These are phyloP conservation scores for Gonatopus flavifemur DNA, from an alignment of 1,140 invertebrate species.

Conservation along the genomic window DNA sequence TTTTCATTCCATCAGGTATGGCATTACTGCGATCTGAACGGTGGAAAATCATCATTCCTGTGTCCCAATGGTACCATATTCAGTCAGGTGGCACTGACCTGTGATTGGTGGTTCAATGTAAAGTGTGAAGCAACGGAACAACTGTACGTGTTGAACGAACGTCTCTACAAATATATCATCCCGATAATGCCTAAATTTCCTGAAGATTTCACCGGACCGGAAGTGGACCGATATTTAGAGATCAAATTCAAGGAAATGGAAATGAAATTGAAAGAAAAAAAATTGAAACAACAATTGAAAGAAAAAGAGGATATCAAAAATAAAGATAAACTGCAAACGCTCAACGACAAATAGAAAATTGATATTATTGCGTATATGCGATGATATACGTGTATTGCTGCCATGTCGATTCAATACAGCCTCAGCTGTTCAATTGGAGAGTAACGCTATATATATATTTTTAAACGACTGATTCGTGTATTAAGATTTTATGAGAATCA, in stretches of 20 bases:
- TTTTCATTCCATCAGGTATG: no score
- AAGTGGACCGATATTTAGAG: constrained; percentile 81
- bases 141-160: constrained; percentile 83
- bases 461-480: no score
- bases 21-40: constrained; percentile 91
- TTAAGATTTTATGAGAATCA: no score
- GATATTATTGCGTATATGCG: constrained; percentile 14
- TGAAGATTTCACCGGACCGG: constrained; percentile 81
- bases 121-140: constrained; percentile 79
- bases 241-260: constrained; percentile 83
- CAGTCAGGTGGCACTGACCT: constrained; percentile 81
- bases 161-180: constrained; percentile 84
- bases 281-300: constrained; percentile 46
- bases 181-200: constrained; percentile 83
- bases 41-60: constrained; percentile 85
- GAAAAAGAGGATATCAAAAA: constrained; percentile 39
- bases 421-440: no score
- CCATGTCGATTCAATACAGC: no score
- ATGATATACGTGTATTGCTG: constrained; percentile 26
- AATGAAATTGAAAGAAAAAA: constrained; percentile 65
- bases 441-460: no score
- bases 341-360: constrained; percentile 17
- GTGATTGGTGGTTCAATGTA: constrained; percentile 93
- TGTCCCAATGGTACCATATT: constrained; percentile 92
- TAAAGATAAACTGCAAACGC: constrained; percentile 35